These are phyloP conservation scores for Tor tambroides DNA, from an alignment of 2,113 vertebrate species.

Conservation along the genomic window DNA sequence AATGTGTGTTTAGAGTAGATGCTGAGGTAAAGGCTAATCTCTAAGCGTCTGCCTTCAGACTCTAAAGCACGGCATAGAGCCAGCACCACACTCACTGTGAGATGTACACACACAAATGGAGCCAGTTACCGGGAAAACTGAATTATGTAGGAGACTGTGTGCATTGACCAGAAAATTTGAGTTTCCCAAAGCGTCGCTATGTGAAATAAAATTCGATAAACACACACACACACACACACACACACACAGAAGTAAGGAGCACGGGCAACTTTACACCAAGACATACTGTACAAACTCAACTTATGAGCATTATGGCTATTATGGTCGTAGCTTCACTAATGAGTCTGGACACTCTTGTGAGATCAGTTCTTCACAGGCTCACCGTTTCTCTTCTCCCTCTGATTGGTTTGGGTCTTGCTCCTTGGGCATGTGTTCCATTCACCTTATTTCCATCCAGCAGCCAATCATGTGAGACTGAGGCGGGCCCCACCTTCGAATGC, in stretches of 20 bases:
- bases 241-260: background rate
- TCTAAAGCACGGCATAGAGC: background rate
- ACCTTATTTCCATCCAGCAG: constrained; percentile 86
- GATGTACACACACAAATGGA: constrained; percentile 14
- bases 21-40: constrained; percentile 16
- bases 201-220: constrained; percentile 13
- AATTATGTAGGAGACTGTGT: constrained; percentile 42
- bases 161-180: constrained; percentile 28
- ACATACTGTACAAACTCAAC: background rate
- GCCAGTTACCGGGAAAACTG: constrained; percentile 25
- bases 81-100: background rate
- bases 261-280: background rate
- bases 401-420: constrained; percentile 81
- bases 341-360: background rate
- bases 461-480: constrained; percentile 85
- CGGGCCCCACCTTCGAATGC: constrained; percentile 81
- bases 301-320: background rate
- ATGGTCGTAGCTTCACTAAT: background rate
- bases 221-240: background rate
- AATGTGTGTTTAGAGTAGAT: constrained; percentile 9
- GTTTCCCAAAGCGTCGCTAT: background rate
- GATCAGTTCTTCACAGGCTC: constrained; percentile 46
- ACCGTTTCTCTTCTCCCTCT: constrained; percentile 84
- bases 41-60: background rate
- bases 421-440: constrained; percentile 85